Percentiles rank a stretch among this genome's conserved stretches.
phyloP scores from a whole-genome alignment of 2,888 invertebrate genomes.

The Patella caerulea region DNA sequence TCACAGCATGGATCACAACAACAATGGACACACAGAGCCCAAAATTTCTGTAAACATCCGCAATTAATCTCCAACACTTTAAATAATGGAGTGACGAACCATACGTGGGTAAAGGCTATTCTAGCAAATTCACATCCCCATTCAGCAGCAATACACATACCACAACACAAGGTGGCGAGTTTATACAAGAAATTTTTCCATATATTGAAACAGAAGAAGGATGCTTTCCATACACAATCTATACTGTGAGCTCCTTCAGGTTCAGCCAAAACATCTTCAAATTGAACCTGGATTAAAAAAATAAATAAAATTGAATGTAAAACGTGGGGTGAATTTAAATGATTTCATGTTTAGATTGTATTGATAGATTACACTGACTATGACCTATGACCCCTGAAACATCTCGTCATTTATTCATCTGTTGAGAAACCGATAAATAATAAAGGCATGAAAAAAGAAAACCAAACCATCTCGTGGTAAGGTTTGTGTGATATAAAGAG shows the following conservation, averaged over 20 bases:
- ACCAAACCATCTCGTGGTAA: no score
- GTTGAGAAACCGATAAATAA: no score
- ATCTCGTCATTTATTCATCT: no score
- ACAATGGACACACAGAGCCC: conserved; percentile 75
- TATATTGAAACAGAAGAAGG: no score
- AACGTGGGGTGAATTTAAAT: no score
- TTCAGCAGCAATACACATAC: conserved; percentile 79
- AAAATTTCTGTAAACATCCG: conserved; percentile 47
- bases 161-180: conserved; percentile 17
- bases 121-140: conserved; percentile 72
- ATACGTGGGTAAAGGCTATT: conserved; percentile 78
- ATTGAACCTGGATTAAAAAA: conserved; percentile 44
- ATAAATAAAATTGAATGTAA: neutral
- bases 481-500: no score
- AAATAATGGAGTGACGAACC: conserved; percentile 81
- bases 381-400: no score
- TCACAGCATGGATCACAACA: conserved; percentile 52
- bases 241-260: conserved; percentile 28
- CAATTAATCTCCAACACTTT: conserved; percentile 78
- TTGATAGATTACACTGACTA: no score
- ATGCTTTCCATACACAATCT: no score
- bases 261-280: conserved; percentile 59
- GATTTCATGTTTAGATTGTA: no score
- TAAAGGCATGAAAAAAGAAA: no score
- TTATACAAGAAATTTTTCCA: no score